Conservation (phyloP, 2,797 vertebrate species). For the Carduelis carduelis region DNA sequence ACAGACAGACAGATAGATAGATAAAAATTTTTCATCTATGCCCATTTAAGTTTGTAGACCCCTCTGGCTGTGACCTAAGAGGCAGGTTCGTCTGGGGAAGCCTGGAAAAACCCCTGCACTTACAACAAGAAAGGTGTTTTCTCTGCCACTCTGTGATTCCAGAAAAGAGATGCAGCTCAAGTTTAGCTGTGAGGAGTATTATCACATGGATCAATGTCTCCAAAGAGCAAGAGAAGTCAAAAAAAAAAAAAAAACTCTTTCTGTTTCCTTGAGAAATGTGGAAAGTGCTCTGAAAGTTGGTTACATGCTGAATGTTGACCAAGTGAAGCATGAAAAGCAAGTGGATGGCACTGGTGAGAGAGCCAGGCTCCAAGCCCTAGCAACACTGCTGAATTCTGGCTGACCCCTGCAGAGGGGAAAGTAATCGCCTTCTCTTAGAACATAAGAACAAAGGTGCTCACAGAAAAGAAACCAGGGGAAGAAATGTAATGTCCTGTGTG, state of each 20-base stretch:
- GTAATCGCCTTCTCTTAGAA: neutral
- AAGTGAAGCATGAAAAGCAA: neutral
- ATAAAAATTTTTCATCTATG: neutral
- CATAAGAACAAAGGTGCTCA: neutral
- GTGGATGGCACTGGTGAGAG: fast-evolving
- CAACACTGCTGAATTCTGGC: neutral
- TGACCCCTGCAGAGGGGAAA: neutral
- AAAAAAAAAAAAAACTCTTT: neutral
- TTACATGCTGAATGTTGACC: neutral
- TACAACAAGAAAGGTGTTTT: neutral
- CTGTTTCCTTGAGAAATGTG: neutral
- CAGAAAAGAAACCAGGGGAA: neutral
- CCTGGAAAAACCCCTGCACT: neutral
- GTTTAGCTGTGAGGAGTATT: neutral
- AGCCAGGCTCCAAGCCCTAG: neutral
- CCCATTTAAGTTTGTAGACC: neutral
- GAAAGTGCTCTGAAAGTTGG: neutral
- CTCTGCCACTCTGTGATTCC: neutral
- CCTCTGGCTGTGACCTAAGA: neutral
- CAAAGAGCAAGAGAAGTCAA: neutral
- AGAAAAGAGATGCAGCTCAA: neutral
- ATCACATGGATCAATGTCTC: fast-evolving
- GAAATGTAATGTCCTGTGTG: neutral
- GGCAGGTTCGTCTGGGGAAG: neutral
- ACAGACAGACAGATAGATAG: neutral